phyloP scores from a whole-genome alignment of 2,113 vertebrate genomes.

The Gambusia holbrooki region DNA sequence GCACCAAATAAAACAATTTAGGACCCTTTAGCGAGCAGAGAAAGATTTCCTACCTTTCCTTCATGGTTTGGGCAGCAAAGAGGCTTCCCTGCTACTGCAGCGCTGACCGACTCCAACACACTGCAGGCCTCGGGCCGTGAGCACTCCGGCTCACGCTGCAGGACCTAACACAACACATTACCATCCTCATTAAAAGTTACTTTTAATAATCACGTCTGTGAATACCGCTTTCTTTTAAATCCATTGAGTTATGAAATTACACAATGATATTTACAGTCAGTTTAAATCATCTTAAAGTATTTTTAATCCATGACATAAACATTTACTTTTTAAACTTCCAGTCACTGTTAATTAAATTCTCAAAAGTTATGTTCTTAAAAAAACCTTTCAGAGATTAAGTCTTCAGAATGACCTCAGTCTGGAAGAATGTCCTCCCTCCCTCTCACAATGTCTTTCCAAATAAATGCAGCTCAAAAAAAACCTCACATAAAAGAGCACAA shows the following conservation, averaged over 20 bases:
- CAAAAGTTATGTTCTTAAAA: background rate
- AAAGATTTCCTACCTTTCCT: slow-evolving; percentile 83
- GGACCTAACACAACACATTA: slow-evolving; percentile 66
- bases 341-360: background rate
- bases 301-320: background rate
- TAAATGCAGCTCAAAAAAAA: background rate
- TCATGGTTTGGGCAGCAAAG: slow-evolving; percentile 95
- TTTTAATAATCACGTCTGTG: background rate
- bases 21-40: background rate
- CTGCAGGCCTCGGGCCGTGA: slow-evolving; percentile 82
- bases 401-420: slow-evolving; percentile 33
- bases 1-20: background rate
- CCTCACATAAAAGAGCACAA: background rate
- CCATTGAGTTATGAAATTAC: background rate
- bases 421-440: slow-evolving; percentile 25
- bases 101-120: slow-evolving; percentile 84
- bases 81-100: slow-evolving; percentile 85
- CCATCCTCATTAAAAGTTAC: background rate
- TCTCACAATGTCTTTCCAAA: background rate
- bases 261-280: background rate
- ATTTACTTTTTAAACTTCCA: background rate
- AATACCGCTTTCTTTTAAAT: background rate
- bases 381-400: background rate
- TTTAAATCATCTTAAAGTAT: background rate
- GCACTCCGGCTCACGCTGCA: slow-evolving; percentile 85